A percentile compares a stretch with the other conserved stretches of the same genome.
These are phyloP conservation scores for Anoplopoma fimbria DNA, from an alignment of 2,113 vertebrate genomes.

Conservation along the genomic window DNA sequence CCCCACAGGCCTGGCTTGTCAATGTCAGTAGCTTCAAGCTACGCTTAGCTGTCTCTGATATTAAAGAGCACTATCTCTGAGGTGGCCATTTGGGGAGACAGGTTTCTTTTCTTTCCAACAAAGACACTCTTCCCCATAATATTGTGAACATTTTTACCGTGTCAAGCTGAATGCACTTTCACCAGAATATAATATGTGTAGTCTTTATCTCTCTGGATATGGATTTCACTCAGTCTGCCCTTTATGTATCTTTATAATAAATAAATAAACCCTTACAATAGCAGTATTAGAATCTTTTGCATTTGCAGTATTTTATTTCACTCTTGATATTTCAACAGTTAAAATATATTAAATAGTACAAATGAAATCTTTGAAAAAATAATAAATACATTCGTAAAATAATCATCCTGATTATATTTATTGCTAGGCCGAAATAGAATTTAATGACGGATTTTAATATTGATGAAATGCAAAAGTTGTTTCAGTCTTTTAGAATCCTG, in stretches of 20 bases:
- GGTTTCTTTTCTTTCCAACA: slow-evolving; percentile 80
- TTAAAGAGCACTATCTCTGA: slow-evolving; percentile 86
- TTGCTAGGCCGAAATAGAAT: background rate
- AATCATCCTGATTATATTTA: slow-evolving; percentile 11
- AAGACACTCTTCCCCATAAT: slow-evolving; percentile 77
- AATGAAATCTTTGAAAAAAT: background rate
- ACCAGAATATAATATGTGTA: slow-evolving; percentile 29
- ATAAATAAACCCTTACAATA: background rate
- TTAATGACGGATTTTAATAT: slow-evolving; percentile 31
- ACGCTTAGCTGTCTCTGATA: slow-evolving; percentile 85
- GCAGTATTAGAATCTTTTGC: background rate
- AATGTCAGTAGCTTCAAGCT: slow-evolving; percentile 87
- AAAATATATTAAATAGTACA: background rate
- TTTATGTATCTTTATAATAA: slow-evolving; percentile 6
- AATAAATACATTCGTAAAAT: background rate
- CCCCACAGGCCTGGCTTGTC: slow-evolving; percentile 88
- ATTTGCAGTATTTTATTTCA: background rate
- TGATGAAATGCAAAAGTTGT: slow-evolving; percentile 41
- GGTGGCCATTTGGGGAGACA: slow-evolving; percentile 80
- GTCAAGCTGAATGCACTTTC: slow-evolving; percentile 45
- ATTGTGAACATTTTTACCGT: slow-evolving; percentile 51
- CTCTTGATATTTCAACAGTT: background rate
- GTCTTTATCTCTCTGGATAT: slow-evolving; percentile 38
- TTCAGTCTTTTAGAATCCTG: slow-evolving; percentile 49
- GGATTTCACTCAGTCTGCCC: slow-evolving; percentile 26